phyloP scores from a whole-genome alignment of 1,140 invertebrate genomes.

The Drosophila leontia region DNA sequence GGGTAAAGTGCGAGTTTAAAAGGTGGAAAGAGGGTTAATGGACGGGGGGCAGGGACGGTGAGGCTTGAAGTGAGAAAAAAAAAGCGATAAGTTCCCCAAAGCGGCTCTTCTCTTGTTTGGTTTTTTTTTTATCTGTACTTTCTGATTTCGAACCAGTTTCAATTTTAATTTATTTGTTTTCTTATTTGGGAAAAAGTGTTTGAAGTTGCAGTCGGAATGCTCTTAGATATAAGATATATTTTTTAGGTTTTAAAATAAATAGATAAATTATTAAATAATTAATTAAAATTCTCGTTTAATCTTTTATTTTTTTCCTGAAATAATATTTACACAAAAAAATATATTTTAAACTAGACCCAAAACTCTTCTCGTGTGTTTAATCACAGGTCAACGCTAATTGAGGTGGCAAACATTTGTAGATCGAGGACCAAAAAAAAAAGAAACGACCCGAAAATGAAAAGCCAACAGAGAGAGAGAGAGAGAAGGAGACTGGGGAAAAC shows the following conservation, averaged over 20 bases:
- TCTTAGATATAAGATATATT: background rate
- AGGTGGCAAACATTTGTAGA: slow-evolving; percentile 26
- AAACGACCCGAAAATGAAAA: slow-evolving; percentile 9
- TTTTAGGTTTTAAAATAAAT: background rate
- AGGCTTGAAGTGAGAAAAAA: slow-evolving; percentile 53
- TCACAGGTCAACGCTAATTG: slow-evolving; percentile 41
- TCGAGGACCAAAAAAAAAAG: slow-evolving; percentile 3
- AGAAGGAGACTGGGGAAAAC: background rate
- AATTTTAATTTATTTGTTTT: background rate
- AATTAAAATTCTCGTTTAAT: background rate
- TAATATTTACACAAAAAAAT: background rate
- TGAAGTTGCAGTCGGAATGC: background rate
- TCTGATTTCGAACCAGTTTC: slow-evolving; percentile 24
- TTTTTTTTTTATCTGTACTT: slow-evolving; percentile 17
- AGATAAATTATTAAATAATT: background rate
- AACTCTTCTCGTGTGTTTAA: background rate
- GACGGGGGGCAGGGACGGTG: slow-evolving; percentile 3
- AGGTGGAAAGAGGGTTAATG: background rate
- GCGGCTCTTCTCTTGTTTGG: slow-evolving; percentile 12
- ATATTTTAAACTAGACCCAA: background rate
- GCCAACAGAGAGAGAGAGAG: background rate
- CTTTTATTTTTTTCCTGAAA: background rate
- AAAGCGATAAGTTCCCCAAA: slow-evolving; percentile 54
- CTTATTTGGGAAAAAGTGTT: background rate
- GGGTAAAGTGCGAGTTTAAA: slow-evolving; percentile 62